Evolutionary conservation across 2,888 invertebrate species (phyloP).

Genomic region (Taphrorychus bicolor): DNA sequence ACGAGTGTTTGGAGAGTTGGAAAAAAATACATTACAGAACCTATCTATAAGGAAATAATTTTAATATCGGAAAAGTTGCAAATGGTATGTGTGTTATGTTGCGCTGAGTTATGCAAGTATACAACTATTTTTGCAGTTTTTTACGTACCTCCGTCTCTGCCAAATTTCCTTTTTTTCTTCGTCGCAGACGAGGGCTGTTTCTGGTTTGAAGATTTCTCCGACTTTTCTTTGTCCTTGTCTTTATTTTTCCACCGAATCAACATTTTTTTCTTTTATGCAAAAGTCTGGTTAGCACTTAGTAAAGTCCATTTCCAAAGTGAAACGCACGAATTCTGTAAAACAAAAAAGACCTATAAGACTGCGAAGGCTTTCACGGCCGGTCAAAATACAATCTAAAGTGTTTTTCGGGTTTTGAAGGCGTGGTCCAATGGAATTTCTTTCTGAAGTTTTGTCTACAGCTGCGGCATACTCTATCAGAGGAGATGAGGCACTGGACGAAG

Average conservation of each 20-base stretch:
- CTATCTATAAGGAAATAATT: too few relatives aligned
- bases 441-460: too few relatives aligned
- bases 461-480: too few relatives aligned
- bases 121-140: background rate
- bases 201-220: constrained; percentile 51
- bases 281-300: background rate
- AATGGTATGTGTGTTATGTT: background rate
- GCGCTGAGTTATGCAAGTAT: background rate
- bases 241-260: constrained; percentile 84
- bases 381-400: too few relatives aligned
- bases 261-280: constrained; percentile 62
- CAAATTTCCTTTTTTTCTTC: constrained; percentile 84
- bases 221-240: constrained; percentile 79
- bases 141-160: constrained; percentile 83
- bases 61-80: background rate
- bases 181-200: constrained; percentile 62
- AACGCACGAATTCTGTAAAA: background rate
- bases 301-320: background rate
- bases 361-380: too few relatives aligned
- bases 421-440: too few relatives aligned
- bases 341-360: too few relatives aligned
- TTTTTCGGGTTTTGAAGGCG: too few relatives aligned
- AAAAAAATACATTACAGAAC: too few relatives aligned
- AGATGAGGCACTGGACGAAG: too few relatives aligned
- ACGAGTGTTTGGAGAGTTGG: too few relatives aligned